Evolutionary conservation across 2,888 invertebrate genomes (phyloP).

Genomic region (Netelia melanura): DNA sequence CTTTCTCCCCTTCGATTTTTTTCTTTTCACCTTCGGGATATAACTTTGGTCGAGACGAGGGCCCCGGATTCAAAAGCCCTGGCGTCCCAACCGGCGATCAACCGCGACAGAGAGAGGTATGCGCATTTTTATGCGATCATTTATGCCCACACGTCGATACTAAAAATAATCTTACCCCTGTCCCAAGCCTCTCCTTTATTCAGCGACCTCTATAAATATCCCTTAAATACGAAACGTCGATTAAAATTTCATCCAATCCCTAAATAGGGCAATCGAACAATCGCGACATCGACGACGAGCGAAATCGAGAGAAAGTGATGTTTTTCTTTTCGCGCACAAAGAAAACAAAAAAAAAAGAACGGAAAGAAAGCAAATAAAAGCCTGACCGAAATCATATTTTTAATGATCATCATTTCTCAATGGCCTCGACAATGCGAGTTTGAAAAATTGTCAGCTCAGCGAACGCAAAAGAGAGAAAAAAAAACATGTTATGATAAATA

Average conservation of each 20-base stretch:
- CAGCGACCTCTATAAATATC: not conserved
- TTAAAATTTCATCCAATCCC: not conserved
- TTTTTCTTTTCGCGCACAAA: not conserved
- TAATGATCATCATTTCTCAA: not conserved
- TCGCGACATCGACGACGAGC: not conserved
- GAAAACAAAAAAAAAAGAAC: not conserved
- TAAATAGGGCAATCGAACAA: not conserved
- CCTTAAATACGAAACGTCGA: not conserved
- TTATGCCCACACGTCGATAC: constrained; percentile 78
- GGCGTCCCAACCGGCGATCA: not conserved
- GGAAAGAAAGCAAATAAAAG: not conserved
- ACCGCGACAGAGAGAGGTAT: constrained; percentile 70
- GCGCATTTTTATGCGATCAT: constrained; percentile 80
- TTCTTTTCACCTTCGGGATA: constrained; percentile 36
- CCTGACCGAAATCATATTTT: not conserved
- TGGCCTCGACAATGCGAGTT: not conserved
- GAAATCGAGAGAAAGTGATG: not conserved
- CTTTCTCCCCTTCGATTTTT: not conserved
- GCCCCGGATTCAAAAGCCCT: constrained; percentile 23
- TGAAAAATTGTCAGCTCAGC: not conserved
- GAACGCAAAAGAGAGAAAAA: not conserved
- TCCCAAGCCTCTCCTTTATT: constrained; percentile 7
- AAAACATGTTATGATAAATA: not conserved
- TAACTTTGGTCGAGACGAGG: constrained; percentile 6
- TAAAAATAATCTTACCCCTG: constrained; percentile 77